Conservation (phyloP, 2,888 invertebrate species). For the Drosophila vallismaia region DNA sequence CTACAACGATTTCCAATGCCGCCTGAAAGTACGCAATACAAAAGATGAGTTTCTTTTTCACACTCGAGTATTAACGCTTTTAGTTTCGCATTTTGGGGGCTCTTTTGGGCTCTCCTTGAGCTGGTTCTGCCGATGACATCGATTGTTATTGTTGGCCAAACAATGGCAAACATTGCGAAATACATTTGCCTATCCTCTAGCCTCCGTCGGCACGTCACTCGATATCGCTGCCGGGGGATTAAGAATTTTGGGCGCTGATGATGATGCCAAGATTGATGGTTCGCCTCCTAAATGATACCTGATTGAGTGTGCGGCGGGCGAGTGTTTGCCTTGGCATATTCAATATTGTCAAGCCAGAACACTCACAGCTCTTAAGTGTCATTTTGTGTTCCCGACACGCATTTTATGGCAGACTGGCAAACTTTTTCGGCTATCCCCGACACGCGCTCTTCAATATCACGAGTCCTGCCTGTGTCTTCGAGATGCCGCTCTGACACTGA, state of each 20-base stretch:
- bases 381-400: constrained; percentile 78
- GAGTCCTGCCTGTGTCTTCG: constrained; percentile 23
- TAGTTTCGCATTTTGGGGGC: constrained; percentile 44
- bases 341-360: constrained; percentile 37
- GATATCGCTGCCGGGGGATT: constrained; percentile 24
- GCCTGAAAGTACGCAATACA: constrained; percentile 69
- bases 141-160: constrained; percentile 78
- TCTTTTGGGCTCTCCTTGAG: constrained; percentile 31
- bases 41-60: constrained; percentile 35
- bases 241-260: not conserved
- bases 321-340: constrained; percentile 57
- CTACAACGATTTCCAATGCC: constrained; percentile 26
- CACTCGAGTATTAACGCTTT: constrained; percentile 37
- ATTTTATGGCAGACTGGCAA: constrained; percentile 66
- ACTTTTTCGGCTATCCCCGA: constrained; percentile 57
- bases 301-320: constrained; percentile 62
- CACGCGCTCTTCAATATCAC: constrained; percentile 42
- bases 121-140: constrained; percentile 64
- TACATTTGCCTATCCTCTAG: constrained; percentile 70
- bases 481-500: constrained; percentile 70
- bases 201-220: constrained; percentile 67
- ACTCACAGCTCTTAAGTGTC: constrained; percentile 75
- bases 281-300: constrained; percentile 70
- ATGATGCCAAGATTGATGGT: constrained; percentile 73
- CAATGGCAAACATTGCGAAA: constrained; percentile 66